Conservation (phyloP, 2,888 invertebrate genomes). For the Adelphocoris suturalis region DNA sequence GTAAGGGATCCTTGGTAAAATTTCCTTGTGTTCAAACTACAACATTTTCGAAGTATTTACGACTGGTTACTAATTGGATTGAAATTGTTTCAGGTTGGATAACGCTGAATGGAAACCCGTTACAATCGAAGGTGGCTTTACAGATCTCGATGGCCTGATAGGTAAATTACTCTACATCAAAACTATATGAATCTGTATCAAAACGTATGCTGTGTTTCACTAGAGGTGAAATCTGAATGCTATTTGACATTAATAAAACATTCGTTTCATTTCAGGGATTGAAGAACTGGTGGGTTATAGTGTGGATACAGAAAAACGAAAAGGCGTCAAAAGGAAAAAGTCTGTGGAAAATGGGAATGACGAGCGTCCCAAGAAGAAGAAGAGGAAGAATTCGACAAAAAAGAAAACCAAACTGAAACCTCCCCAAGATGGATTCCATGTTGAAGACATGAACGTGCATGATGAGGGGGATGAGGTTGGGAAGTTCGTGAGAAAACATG, state of each 20-base stretch:
- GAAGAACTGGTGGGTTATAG: conserved; percentile 73
- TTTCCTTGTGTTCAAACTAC: too few relatives aligned
- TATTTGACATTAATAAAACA: too few relatives aligned
- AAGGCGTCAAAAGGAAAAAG: not conserved
- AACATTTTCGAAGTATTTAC: too few relatives aligned
- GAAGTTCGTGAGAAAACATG: conserved; percentile 9
- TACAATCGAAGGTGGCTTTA: conserved; percentile 82
- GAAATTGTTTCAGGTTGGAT: conserved; percentile 6
- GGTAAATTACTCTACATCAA: conserved; percentile 79
- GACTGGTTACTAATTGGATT: too few relatives aligned
- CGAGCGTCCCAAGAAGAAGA: conserved; percentile 72
- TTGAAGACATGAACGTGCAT: not conserved
- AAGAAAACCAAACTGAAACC: conserved; percentile 5
- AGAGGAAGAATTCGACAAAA: conserved; percentile 55
- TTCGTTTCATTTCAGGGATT: conserved; percentile 60
- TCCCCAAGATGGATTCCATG: not conserved
- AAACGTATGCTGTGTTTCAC: not conserved
- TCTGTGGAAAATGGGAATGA: not conserved
- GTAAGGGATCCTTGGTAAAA: too few relatives aligned
- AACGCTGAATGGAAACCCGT: conserved; percentile 83
- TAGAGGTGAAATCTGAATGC: too few relatives aligned
- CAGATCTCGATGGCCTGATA: conserved; percentile 84
- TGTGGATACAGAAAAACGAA: conserved; percentile 77
- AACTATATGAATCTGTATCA: not conserved
- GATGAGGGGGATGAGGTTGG: not conserved